Evolutionary conservation across 2,888 invertebrate species (phyloP).

Genomic region (Erebia epiphron): DNA sequence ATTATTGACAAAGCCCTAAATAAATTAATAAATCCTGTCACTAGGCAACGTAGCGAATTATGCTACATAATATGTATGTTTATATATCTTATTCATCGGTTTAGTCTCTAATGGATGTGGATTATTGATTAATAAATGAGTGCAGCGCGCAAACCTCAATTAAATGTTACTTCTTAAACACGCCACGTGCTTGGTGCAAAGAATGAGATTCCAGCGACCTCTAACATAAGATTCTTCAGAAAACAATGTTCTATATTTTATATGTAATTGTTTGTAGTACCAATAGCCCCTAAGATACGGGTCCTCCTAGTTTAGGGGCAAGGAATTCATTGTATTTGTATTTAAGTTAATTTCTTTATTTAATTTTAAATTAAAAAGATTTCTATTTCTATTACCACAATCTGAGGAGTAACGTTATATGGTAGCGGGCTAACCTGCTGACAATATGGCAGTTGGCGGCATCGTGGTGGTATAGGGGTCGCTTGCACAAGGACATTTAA

Average conservation of each 20-base stretch:
- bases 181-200: slow-evolving; percentile 38
- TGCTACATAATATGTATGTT: not conserved
- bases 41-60: not conserved
- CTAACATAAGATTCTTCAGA: not conserved
- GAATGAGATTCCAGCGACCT: not conserved
- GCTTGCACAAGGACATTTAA: too few species aligned
- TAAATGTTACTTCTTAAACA: slow-evolving; percentile 49
- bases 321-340: too few species aligned
- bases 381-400: too few species aligned
- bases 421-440: too few species aligned
- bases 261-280: too few species aligned
- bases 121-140: slow-evolving; percentile 56
- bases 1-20: not conserved
- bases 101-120: slow-evolving; percentile 47
- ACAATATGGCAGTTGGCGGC: too few species aligned
- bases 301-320: too few species aligned
- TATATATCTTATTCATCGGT: slow-evolving; percentile 12
- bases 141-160: slow-evolving; percentile 46
- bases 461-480: too few species aligned
- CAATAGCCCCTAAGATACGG: too few species aligned
- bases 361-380: too few species aligned
- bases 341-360: too few species aligned
- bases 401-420: too few species aligned
- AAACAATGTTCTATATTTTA: not conserved
- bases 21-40: not conserved